A percentile compares a stretch with the other conserved stretches of the same genome.
These are phyloP conservation scores for Exaiptasia diaphana DNA, from an alignment of 64 coral and sea anemone species.

Conservation along the genomic window DNA sequence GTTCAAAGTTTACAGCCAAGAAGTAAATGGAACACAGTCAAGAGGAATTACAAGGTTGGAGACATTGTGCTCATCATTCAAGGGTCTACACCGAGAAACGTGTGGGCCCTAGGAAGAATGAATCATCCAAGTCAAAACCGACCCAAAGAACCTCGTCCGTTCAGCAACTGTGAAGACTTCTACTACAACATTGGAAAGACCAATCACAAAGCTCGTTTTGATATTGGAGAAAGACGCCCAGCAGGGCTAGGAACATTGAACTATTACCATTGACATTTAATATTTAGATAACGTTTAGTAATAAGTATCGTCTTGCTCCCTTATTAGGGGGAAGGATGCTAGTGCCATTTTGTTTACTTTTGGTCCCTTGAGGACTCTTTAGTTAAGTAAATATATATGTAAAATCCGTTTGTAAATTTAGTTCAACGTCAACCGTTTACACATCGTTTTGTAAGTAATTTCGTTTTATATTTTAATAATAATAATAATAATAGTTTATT, in stretches of 20 bases:
- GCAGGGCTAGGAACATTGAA: neutral
- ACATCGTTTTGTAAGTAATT: neutral
- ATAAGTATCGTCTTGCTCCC: neutral
- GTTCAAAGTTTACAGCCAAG: neutral
- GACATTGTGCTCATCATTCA: slow-evolving; percentile 2
- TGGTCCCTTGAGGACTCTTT: neutral
- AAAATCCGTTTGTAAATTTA: neutral
- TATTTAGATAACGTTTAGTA: neutral
- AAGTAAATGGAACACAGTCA: neutral
- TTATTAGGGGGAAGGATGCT: neutral
- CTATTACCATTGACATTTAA: neutral
- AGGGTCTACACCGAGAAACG: no score
- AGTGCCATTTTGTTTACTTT: neutral
- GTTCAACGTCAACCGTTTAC: neutral
- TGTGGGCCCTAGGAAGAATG: no score
- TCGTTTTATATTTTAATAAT: no score
- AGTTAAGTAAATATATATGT: neutral
- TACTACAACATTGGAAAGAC: neutral
- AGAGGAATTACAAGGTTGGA: neutral
- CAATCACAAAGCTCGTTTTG: neutral
- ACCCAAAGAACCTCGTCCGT: neutral
- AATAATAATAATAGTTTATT: no score
- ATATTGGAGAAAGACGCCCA: neutral
- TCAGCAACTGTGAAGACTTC: neutral
- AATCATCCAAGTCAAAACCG: neutral